A percentile compares a stretch with the other conserved stretches of the same genome.
phyloP scores from a whole-genome alignment of 1,140 invertebrate species.

The Acromyrmex heyeri region DNA sequence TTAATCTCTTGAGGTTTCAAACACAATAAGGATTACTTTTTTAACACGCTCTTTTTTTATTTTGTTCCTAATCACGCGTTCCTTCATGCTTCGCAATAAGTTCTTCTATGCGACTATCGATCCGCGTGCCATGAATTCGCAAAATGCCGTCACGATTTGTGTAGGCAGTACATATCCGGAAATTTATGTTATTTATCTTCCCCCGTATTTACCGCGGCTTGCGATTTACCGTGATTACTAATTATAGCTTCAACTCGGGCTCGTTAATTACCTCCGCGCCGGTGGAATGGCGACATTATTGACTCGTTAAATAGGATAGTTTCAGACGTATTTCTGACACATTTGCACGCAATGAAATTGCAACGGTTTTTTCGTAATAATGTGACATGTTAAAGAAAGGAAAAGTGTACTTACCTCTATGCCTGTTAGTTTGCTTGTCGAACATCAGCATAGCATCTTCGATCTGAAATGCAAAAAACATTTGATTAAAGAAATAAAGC shows the following conservation, averaged over 20 bases:
- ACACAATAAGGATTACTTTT: background rate
- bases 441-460: slow-evolving; percentile 99
- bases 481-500: background rate
- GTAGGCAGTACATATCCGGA: slow-evolving; percentile 49
- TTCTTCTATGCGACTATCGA: slow-evolving; percentile 21
- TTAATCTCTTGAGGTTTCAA: slow-evolving; percentile 8
- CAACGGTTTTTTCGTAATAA: slow-evolving; percentile 57
- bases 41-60: background rate
- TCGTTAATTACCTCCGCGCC: slow-evolving; percentile 71
- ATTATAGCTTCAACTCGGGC: slow-evolving; percentile 73
- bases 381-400: background rate
- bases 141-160: slow-evolving; percentile 67
- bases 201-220: slow-evolving; percentile 50
- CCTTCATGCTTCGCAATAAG: background rate
- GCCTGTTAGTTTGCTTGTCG: slow-evolving; percentile 99
- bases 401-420: slow-evolving; percentile 95
- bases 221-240: slow-evolving; percentile 75
- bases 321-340: slow-evolving; percentile 71
- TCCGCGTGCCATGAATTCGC: background rate
- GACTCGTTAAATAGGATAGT: slow-evolving; percentile 76
- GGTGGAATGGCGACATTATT: slow-evolving; percentile 73
- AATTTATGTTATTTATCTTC: slow-evolving; percentile 77
- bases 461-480: slow-evolving; percentile 94
- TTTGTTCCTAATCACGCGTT: background rate
- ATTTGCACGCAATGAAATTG: slow-evolving; percentile 63